Evolutionary conservation across 2,888 invertebrate species (phyloP).

Genomic region (Escarpia spicata): DNA sequence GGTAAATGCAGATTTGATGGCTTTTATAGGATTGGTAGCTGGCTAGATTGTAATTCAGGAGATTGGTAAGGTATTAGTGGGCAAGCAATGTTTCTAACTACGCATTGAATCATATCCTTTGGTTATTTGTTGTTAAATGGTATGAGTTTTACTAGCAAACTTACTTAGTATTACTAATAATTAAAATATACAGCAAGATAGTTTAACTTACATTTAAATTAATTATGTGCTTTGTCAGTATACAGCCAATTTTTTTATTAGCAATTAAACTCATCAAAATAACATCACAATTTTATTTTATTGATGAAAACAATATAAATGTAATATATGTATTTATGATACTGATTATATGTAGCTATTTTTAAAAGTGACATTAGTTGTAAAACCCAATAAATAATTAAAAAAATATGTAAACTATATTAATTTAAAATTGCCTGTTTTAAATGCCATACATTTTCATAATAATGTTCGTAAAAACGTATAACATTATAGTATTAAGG

Average conservation of each 20-base stretch:
- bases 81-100: not conserved
- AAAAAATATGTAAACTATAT: not conserved
- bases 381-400: not conserved
- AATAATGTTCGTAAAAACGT: not conserved
- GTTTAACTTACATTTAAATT: no score
- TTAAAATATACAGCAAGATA: no score
- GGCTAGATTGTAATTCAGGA: not conserved
- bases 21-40: not conserved
- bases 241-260: no score
- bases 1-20: constrained; percentile 13
- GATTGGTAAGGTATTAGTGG: not conserved
- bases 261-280: no score
- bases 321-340: not conserved
- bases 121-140: not conserved
- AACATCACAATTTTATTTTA: no score
- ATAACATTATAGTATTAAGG: not conserved
- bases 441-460: not conserved
- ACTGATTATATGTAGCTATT: not conserved
- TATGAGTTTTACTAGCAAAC: not conserved
- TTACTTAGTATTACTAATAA: no score
- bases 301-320: not conserved
- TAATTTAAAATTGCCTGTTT: not conserved
- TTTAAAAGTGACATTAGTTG: not conserved
- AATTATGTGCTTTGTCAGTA: no score
- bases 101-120: not conserved